Percentiles rank a stretch among this genome's conserved stretches.
Evolutionary conservation across 2,797 vertebrate genomes (phyloP).

Genomic region (Xenops minutus): DNA sequence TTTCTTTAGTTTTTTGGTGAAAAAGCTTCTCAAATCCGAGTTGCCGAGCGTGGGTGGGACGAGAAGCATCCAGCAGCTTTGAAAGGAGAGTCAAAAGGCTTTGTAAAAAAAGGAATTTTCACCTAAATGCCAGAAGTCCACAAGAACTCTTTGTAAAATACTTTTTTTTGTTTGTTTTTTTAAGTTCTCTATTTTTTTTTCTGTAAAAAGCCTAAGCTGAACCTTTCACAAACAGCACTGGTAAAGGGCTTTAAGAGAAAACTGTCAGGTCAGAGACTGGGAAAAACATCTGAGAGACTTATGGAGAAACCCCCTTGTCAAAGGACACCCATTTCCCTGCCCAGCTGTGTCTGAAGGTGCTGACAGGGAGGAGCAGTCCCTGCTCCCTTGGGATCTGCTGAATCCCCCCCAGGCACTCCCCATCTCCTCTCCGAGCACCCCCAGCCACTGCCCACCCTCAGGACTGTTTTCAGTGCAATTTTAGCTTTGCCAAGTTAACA

Average conservation of each 20-base stretch:
- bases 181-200: background rate
- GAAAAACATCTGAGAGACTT: background rate
- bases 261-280: background rate
- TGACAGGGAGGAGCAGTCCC: background rate
- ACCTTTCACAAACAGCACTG: background rate
- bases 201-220: conserved; percentile 12
- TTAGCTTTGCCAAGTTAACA: background rate
- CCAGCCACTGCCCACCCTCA: background rate
- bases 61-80: conserved; percentile 12
- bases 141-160: background rate
- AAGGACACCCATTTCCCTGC: background rate
- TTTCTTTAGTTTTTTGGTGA: background rate
- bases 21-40: background rate
- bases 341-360: background rate
- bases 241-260: conserved; percentile 16
- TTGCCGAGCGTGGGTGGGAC: background rate
- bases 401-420: background rate
- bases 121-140: conserved; percentile 20
- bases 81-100: background rate
- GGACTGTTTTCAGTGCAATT: conserved; percentile 29
- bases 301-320: background rate
- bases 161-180: background rate
- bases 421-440: background rate
- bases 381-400: background rate
- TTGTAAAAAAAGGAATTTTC: background rate